Evolutionary conservation across 2,888 invertebrate genomes (phyloP).

Genomic region (Drosophila mimica): DNA sequence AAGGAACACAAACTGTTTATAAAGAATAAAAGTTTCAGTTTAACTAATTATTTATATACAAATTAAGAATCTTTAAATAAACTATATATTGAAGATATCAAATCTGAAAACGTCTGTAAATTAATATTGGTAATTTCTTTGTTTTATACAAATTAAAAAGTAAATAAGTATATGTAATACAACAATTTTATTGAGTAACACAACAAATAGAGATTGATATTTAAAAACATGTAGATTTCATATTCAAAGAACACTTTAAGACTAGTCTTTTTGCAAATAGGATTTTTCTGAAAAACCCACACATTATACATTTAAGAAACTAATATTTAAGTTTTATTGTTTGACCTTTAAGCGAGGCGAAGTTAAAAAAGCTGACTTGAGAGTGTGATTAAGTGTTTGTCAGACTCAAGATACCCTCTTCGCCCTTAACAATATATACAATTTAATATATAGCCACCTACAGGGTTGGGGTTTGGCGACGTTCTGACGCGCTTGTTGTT

Average conservation of each 20-base stretch:
- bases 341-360: not conserved
- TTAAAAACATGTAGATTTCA: not conserved
- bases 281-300: not conserved
- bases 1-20: not conserved
- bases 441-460: constrained; percentile 11
- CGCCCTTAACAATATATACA: not conserved
- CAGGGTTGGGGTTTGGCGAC: constrained; percentile 60
- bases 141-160: not conserved
- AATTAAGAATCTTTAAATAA: not conserved
- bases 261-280: not conserved
- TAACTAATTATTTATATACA: not conserved
- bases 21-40: not conserved
- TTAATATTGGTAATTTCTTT: not conserved
- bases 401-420: constrained; percentile 14
- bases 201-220: not conserved
- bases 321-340: not conserved
- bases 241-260: not conserved
- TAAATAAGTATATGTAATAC: not conserved
- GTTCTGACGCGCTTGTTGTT: constrained; percentile 41
- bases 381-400: constrained; percentile 1
- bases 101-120: not conserved
- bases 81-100: not conserved
- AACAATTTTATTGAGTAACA: not conserved
- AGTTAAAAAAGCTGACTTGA: not conserved
- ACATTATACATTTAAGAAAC: not conserved